phyloP scores from a whole-genome alignment of 2,113 vertebrate species.

The Lycaon pictus region DNA sequence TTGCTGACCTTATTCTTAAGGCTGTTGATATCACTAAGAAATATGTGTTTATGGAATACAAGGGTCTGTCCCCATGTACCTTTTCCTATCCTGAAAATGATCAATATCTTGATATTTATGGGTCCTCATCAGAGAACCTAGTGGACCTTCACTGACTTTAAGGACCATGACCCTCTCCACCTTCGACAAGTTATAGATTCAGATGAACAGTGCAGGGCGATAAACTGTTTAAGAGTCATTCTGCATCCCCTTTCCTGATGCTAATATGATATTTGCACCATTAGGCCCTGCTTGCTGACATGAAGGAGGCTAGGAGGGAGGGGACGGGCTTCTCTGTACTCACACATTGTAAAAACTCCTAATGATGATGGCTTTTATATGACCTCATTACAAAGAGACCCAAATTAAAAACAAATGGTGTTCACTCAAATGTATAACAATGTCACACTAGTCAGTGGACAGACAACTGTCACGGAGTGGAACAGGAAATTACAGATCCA shows the following conservation, averaged over 20 bases:
- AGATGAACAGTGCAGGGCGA: neutral
- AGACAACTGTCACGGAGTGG: neutral
- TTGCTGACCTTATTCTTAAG: neutral
- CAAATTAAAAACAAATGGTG: neutral
- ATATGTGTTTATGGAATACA: neutral
- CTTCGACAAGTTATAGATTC: neutral
- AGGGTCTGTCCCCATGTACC: accelerated
- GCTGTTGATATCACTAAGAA: neutral
- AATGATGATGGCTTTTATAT: neutral
- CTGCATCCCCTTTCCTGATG: neutral
- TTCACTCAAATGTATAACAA: neutral
- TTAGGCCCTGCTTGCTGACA: neutral
- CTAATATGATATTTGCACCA: neutral
- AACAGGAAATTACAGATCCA: neutral
- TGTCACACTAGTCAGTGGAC: neutral
- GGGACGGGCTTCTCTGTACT: neutral
- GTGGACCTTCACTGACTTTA: neutral
- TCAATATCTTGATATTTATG: neutral
- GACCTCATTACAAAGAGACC: neutral
- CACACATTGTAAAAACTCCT: neutral
- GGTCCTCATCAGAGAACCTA: neutral
- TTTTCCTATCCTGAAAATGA: neutral
- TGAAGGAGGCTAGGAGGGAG: accelerated
- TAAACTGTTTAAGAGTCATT: neutral
- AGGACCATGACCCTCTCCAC: neutral